A percentile compares a stretch with the other conserved stretches of the same genome.
Evolutionary conservation across 2,113 vertebrate genomes (phyloP).

Genomic region (Aegithalos caudatus): DNA sequence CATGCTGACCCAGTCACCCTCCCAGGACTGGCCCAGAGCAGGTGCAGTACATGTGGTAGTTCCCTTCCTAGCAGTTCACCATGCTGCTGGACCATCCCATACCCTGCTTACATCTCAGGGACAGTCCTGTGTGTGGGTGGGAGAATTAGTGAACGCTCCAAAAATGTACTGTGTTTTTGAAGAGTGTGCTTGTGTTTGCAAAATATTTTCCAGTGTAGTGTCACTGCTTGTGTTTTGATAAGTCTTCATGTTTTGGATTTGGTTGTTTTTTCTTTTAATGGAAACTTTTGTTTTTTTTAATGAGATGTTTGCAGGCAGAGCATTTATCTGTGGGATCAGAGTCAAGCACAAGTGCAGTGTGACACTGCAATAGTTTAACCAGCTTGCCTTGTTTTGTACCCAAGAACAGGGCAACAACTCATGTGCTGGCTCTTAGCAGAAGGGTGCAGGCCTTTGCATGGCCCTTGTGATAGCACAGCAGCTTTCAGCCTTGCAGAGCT

Average conservation of each 20-base stretch:
- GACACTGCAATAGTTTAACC: background rate
- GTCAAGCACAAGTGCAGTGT: background rate
- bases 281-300: background rate
- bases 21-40: background rate
- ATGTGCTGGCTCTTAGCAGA: background rate
- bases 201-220: background rate
- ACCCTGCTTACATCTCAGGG: background rate
- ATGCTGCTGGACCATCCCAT: fast-evolving
- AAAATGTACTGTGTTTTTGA: background rate
- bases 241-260: background rate
- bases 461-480: background rate
- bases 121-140: fast-evolving
- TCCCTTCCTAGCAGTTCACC: background rate
- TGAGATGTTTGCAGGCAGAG: background rate
- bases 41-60: background rate
- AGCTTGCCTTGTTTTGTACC: background rate
- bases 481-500: background rate
- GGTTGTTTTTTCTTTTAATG: background rate
- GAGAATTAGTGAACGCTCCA: background rate
- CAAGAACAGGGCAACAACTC: background rate
- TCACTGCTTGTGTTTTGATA: background rate
- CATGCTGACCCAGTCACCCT: fast-evolving
- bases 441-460: background rate
- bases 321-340: background rate
- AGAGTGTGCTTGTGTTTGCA: background rate